Conservation (phyloP, 2,888 invertebrate genomes). For the Xiphydria camelus region DNA sequence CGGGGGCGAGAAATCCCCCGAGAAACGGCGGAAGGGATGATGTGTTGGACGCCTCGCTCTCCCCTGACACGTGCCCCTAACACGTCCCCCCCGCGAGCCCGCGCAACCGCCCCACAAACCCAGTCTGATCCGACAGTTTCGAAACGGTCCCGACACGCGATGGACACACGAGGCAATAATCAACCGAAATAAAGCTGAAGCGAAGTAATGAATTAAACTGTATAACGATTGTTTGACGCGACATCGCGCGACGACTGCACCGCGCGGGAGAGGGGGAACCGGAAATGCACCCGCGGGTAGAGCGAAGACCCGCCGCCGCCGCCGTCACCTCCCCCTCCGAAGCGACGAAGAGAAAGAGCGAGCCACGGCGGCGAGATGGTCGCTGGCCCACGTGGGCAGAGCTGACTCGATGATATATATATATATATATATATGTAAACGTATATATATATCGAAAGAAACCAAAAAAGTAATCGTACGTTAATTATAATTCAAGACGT, state of each 20-base stretch:
- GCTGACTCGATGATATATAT: conserved; percentile 25
- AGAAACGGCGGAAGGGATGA: no score
- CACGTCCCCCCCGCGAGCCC: conserved; percentile 13
- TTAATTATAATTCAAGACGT: conserved; percentile 5
- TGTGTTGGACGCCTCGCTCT: no score
- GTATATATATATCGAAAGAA: conserved; percentile 19
- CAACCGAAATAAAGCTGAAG: conserved; percentile 16
- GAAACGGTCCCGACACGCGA: conserved; percentile 21
- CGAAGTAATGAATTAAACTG: conserved; percentile 7
- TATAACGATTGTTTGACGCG: conserved; percentile 4
- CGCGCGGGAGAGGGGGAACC: neutral
- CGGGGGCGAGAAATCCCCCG: no score
- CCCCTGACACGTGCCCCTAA: conserved; percentile 12
- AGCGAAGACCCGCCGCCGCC: neutral
- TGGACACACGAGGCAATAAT: conserved; percentile 25
- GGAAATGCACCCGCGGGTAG: no score
- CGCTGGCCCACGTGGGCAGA: conserved; percentile 43
- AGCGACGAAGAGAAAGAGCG: conserved; percentile 23
- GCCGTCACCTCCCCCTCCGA: conserved; percentile 9
- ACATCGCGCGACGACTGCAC: conserved; percentile 50
- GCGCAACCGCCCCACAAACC: conserved; percentile 18
- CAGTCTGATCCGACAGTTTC: conserved; percentile 28
- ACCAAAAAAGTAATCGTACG: conserved; percentile 15
- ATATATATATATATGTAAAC: no score
- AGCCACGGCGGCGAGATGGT: conserved; percentile 40